Percentiles rank a stretch among this genome's conserved stretches.
Evolutionary conservation across 2,888 invertebrate genomes (phyloP).

Genomic region (Mimumesa dahlbomi): DNA sequence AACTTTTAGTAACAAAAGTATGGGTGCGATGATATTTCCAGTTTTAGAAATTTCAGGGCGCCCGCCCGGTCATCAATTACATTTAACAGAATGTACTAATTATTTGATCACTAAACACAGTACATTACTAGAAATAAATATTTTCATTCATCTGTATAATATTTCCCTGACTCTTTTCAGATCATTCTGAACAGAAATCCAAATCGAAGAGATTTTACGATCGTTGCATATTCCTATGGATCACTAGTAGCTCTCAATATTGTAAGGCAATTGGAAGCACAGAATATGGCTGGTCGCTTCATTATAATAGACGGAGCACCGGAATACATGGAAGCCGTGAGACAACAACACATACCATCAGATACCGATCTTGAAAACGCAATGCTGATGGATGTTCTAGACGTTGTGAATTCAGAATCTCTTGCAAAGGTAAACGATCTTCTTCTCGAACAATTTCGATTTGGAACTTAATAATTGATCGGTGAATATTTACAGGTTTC

Average conservation of each 20-base stretch:
- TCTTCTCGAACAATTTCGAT: background rate
- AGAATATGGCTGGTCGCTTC: slow-evolving; percentile 84
- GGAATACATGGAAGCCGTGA: slow-evolving; percentile 84
- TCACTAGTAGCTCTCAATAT: slow-evolving; percentile 89
- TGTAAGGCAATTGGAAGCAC: slow-evolving; percentile 86
- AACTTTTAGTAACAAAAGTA: no score
- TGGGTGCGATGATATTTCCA: no score
- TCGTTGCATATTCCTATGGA: slow-evolving; percentile 96
- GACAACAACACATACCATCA: slow-evolving; percentile 81
- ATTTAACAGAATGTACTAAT: no score
- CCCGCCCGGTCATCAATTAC: no score
- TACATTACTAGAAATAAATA: no score
- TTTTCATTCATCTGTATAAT: no score
- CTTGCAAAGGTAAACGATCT: slow-evolving; percentile 75
- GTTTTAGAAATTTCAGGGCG: no score
- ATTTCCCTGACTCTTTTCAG: no score
- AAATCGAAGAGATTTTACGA: slow-evolving; percentile 81
- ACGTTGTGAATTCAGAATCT: slow-evolving; percentile 76
- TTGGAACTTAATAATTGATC: background rate
- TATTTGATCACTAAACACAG: no score
- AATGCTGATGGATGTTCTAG: slow-evolving; percentile 81
- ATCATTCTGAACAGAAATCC: slow-evolving; percentile 81
- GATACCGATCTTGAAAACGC: slow-evolving; percentile 83
- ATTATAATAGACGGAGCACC: slow-evolving; percentile 92
- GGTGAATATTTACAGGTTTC: slow-evolving; percentile 54